phyloP scores from a whole-genome alignment of 2,797 vertebrate genomes.

The Nannoperca obscura region DNA sequence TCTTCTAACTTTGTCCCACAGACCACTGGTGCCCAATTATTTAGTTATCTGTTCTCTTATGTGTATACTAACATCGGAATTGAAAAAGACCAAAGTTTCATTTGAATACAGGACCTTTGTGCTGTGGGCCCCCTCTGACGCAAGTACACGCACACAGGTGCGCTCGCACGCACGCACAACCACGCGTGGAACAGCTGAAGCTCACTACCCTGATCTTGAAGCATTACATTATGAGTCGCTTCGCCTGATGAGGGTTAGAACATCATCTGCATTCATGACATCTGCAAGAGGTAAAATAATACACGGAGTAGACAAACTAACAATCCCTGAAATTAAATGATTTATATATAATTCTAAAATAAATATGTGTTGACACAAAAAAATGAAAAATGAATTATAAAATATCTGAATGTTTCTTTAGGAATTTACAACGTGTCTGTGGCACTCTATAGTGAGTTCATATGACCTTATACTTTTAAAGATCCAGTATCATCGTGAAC shows the following conservation, averaged over 20 bases:
- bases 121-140: no score
- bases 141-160: neutral
- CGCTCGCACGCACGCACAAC: no score
- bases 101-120: neutral
- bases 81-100: neutral
- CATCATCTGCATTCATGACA: conserved; percentile 8
- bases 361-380: neutral
- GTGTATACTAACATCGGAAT: neutral
- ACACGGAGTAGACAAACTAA: neutral
- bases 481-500: neutral
- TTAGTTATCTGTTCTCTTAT: neutral
- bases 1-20: neutral
- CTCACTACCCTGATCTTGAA: neutral
- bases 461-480: conserved; percentile 22
- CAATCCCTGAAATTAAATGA: neutral
- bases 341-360: neutral
- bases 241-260: conserved; percentile 9
- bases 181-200: neutral
- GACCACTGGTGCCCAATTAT: neutral
- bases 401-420: neutral
- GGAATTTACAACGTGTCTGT: neutral
- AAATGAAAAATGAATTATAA: neutral
- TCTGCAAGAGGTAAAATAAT: neutral
- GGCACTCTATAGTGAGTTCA: neutral
- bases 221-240: neutral